Conservation (phyloP, 2,113 vertebrate genomes). For the Corvus cornix region DNA sequence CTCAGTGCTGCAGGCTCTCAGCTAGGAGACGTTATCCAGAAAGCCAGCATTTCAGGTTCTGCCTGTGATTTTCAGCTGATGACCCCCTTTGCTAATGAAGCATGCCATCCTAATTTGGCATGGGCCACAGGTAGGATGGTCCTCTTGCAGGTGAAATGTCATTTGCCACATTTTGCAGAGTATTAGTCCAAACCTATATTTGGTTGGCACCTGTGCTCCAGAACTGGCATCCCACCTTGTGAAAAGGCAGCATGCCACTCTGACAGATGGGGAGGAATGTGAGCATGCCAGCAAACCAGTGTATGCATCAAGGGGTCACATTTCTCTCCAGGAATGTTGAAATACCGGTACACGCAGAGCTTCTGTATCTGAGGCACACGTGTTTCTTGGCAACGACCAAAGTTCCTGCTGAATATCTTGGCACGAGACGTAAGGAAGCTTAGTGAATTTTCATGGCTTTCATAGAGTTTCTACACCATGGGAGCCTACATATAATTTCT, state of each 20-base stretch:
- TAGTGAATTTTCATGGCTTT: slow-evolving; percentile 64
- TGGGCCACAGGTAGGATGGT: not conserved
- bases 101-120: slow-evolving; percentile 49
- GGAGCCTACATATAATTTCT: slow-evolving; percentile 60
- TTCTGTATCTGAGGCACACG: slow-evolving; percentile 56
- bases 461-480: slow-evolving; percentile 47
- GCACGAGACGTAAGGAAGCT: slow-evolving; percentile 42
- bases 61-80: slow-evolving; percentile 46
- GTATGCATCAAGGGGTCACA: slow-evolving; percentile 58
- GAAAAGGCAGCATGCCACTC: slow-evolving; percentile 55
- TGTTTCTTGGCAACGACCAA: slow-evolving; percentile 64
- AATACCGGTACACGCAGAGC: slow-evolving; percentile 57
- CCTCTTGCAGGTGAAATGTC: slow-evolving; percentile 53
- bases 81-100: slow-evolving; percentile 61
- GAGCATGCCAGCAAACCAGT: slow-evolving; percentile 49
- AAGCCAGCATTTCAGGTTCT: slow-evolving; percentile 30
- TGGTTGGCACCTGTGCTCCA: slow-evolving; percentile 51
- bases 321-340: slow-evolving; percentile 66
- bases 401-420: slow-evolving; percentile 63
- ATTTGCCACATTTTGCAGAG: slow-evolving; percentile 49
- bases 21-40: not conserved
- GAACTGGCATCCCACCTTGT: slow-evolving; percentile 54
- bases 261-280: slow-evolving; percentile 61
- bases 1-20: not conserved
- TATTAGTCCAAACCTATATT: slow-evolving; percentile 55